Evolutionary conservation across 2,888 invertebrate species (phyloP).

Genomic region (Mantis religiosa): DNA sequence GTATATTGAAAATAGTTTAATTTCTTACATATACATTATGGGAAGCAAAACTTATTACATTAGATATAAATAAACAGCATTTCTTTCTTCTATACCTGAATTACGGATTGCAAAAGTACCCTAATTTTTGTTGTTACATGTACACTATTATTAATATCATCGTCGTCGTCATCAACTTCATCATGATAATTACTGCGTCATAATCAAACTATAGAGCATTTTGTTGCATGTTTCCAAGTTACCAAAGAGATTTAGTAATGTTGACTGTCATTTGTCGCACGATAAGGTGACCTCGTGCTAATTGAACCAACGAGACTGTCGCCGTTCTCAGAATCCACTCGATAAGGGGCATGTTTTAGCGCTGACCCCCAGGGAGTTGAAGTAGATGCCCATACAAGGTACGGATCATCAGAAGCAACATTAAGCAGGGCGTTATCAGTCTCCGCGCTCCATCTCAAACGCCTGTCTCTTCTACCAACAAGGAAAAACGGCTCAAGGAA

Average conservation of each 20-base stretch:
- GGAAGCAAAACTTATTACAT: too few species aligned
- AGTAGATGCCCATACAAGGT: slow-evolving; percentile 10
- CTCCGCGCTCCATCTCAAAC: slow-evolving; percentile 8
- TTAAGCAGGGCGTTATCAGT: not conserved
- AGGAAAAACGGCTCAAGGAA: not conserved
- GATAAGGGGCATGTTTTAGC: slow-evolving; percentile 6
- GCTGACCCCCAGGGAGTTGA: not conserved
- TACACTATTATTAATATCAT: too few species aligned
- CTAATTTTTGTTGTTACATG: too few species aligned
- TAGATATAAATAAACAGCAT: too few species aligned
- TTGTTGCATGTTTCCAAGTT: too few species aligned
- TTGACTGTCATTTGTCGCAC: not conserved
- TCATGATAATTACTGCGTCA: too few species aligned
- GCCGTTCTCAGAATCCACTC: not conserved
- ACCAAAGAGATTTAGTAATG: not conserved
- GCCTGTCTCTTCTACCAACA: not conserved
- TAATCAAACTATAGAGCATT: too few species aligned
- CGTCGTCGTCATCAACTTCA: too few species aligned
- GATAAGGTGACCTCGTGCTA: not conserved
- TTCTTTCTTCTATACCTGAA: too few species aligned
- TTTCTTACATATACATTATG: too few species aligned
- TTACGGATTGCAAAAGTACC: too few species aligned
- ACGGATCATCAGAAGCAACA: slow-evolving; percentile 8
- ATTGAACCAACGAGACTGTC: not conserved
- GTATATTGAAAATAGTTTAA: too few species aligned